These are phyloP conservation scores for Bubo bubo DNA, from an alignment of 2,113 vertebrate genomes.

Conservation along the genomic window DNA sequence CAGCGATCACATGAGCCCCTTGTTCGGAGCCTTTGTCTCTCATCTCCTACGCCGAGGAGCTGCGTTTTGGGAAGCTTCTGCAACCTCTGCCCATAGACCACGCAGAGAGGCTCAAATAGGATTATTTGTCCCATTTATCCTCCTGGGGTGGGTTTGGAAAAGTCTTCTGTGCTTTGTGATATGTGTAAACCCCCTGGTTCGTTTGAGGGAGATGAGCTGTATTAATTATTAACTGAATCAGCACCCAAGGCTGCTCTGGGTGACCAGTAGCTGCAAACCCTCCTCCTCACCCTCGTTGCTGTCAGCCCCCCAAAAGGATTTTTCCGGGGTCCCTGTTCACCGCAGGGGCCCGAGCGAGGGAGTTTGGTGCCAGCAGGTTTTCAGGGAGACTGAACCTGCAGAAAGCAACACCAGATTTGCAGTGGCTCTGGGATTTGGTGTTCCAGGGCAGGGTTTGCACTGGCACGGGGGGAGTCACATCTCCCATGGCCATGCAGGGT, in stretches of 20 bases:
- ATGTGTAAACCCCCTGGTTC: not conserved
- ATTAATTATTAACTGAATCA: not conserved
- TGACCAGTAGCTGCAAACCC: not conserved
- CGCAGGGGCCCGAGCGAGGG: accelerated
- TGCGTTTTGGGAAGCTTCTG: not conserved
- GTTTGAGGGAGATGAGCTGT: not conserved
- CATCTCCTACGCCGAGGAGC: not conserved
- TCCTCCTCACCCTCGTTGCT: not conserved
- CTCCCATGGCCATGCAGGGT: not conserved
- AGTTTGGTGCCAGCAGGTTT: not conserved
- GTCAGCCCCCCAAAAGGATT: not conserved
- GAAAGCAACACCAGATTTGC: accelerated
- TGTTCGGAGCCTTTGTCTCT: constrained; percentile 51
- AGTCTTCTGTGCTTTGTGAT: not conserved
- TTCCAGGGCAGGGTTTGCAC: not conserved
- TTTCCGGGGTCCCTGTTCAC: not conserved
- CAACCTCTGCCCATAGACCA: not conserved
- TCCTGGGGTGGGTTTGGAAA: not conserved
- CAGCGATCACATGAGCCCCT: constrained; percentile 48
- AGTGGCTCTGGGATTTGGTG: accelerated
- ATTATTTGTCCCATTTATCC: not conserved
- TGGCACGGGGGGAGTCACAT: not conserved
- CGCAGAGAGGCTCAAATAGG: not conserved
- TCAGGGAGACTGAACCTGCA: not conserved
- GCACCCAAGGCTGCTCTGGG: not conserved